These are phyloP conservation scores for Listrodromus nycthemerus DNA, from an alignment of 2,888 invertebrate genomes.

Conservation along the genomic window DNA sequence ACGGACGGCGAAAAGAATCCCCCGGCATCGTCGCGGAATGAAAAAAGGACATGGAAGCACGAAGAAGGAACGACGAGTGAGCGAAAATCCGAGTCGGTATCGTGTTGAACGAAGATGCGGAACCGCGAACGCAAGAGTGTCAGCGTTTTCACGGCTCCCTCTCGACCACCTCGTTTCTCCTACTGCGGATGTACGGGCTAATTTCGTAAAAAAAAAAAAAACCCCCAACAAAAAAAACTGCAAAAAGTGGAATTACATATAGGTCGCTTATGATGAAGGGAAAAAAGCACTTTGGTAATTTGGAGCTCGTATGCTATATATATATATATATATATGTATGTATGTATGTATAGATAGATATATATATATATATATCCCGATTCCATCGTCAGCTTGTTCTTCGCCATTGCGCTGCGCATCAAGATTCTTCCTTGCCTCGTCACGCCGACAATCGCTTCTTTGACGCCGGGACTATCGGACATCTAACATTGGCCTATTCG, in stretches of 20 bases:
- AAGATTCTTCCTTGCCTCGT: slow-evolving; percentile 5
- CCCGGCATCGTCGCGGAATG: slow-evolving; percentile 79
- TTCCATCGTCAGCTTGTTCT: not conserved
- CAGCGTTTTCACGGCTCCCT: slow-evolving; percentile 44
- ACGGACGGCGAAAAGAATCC: slow-evolving; percentile 69
- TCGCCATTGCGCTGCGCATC: not conserved
- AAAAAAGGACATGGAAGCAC: slow-evolving; percentile 77
- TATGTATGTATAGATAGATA: too few species aligned
- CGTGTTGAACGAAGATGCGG: slow-evolving; percentile 32
- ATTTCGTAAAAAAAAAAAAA: not conserved
- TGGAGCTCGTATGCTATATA: too few species aligned
- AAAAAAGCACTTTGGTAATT: not conserved
- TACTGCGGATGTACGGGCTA: not conserved
- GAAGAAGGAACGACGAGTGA: slow-evolving; percentile 52
- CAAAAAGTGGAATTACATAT: not conserved
- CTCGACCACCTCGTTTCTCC: slow-evolving; percentile 15
- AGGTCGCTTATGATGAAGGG: not conserved
- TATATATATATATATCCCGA: not conserved
- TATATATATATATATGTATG: not conserved
- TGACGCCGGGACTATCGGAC: slow-evolving; percentile 9
- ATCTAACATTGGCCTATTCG: slow-evolving; percentile 12
- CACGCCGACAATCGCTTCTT: slow-evolving; percentile 33
- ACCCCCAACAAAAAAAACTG: not conserved
- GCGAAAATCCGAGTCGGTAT: slow-evolving; percentile 16
- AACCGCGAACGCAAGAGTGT: slow-evolving; percentile 42